Conservation (phyloP, 2,113 vertebrate genomes). For the Callorhinus ursinus region DNA sequence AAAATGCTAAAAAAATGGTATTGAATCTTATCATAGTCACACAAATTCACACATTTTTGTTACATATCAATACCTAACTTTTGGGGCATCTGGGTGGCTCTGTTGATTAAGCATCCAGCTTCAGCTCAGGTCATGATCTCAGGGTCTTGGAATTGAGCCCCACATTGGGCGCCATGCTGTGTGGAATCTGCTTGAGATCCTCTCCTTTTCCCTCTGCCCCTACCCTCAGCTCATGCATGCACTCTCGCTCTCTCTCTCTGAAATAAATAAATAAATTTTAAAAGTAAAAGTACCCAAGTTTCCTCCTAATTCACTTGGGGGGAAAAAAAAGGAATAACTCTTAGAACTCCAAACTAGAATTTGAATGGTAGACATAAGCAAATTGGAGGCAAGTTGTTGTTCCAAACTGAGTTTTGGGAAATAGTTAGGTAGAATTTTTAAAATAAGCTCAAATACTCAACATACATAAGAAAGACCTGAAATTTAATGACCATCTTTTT, state of each 20-base stretch:
- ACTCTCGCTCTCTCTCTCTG: background rate
- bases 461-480: background rate
- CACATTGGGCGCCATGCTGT: background rate
- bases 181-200: background rate
- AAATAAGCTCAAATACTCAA: constrained; percentile 2
- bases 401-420: background rate
- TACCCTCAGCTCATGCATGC: background rate
- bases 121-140: background rate
- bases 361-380: background rate
- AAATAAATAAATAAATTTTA: background rate
- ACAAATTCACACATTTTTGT: background rate
- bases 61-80: background rate
- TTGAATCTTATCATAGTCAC: background rate
- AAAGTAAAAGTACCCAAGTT: background rate
- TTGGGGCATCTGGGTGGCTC: background rate
- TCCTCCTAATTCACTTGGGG: background rate
- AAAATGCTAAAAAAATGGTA: background rate
- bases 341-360: background rate
- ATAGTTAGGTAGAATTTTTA: background rate
- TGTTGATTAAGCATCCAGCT: background rate
- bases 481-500: background rate
- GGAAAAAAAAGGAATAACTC: background rate
- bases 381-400: background rate
- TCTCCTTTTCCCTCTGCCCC: background rate
- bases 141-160: background rate